Evolutionary conservation across 1,140 invertebrate genomes (phyloP).

Genomic region (Drosophila insularis): DNA sequence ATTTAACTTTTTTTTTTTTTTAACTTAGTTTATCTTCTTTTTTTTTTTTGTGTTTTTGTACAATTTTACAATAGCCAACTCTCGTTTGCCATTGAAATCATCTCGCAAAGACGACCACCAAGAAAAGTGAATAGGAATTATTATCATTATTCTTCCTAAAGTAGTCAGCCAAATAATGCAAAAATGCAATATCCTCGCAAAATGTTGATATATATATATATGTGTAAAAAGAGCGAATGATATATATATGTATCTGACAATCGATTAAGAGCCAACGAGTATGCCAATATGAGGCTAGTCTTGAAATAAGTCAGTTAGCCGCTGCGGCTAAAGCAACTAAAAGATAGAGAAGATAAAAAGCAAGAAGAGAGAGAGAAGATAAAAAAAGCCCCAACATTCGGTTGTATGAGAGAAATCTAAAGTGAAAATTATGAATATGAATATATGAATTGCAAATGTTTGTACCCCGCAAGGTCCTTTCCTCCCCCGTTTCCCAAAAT

Average conservation of each 20-base stretch:
- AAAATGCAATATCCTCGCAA: slow-evolving; percentile 5
- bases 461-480: neutral
- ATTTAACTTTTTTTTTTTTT: slow-evolving; percentile 43
- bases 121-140: slow-evolving; percentile 1
- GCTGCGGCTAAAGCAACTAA: too few relatives aligned
- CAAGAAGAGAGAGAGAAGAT: too few relatives aligned
- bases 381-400: too few relatives aligned
- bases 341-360: too few relatives aligned
- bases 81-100: neutral
- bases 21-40: neutral
- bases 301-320: slow-evolving; percentile 41
- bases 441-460: slow-evolving; percentile 33
- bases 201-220: slow-evolving; percentile 1
- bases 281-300: slow-evolving; percentile 54
- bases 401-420: too few relatives aligned
- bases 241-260: neutral
- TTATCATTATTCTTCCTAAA: neutral
- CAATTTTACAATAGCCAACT: slow-evolving; percentile 6
- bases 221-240: neutral
- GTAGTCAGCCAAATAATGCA: slow-evolving; percentile 5
- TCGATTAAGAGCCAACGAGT: slow-evolving; percentile 40
- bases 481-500: neutral
- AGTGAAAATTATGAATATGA: neutral
- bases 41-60: slow-evolving; percentile 11
- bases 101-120: neutral